These are phyloP conservation scores for Procapra przewalskii DNA, from an alignment of 2,113 vertebrate genomes.

Conservation along the genomic window DNA sequence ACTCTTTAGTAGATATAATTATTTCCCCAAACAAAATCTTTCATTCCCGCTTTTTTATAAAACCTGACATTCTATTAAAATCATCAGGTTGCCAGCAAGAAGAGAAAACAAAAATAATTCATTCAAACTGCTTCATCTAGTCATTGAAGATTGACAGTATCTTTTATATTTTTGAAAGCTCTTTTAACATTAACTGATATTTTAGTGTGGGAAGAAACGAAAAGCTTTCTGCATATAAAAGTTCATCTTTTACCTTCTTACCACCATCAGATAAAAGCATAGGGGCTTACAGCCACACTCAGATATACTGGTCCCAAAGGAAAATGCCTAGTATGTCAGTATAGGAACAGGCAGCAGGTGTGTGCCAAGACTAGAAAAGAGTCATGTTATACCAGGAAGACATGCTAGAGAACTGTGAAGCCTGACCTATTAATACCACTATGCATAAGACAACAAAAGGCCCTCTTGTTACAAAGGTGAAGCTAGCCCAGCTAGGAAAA, in stretches of 20 bases:
- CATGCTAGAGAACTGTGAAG: conserved; percentile 50
- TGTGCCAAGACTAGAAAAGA: conserved; percentile 70
- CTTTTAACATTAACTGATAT: conserved; percentile 82
- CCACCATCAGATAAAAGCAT: conserved; percentile 80
- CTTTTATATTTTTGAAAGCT: conserved; percentile 84
- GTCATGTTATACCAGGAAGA: conserved; percentile 54
- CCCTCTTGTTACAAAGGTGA: conserved; percentile 43
- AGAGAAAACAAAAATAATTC: conserved; percentile 83
- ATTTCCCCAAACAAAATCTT: conserved; percentile 69
- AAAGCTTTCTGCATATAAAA: conserved; percentile 81
- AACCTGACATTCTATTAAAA: conserved; percentile 77
- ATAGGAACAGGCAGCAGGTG: conserved; percentile 72
- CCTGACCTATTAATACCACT: conserved; percentile 46
- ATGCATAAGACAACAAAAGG: conserved; percentile 41
- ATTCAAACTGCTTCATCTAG: conserved; percentile 80
- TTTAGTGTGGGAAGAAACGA: conserved; percentile 80
- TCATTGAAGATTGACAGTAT: conserved; percentile 82
- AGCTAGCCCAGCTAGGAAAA: conserved; percentile 67
- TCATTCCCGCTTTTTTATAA: conserved; percentile 54
- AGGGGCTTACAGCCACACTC: conserved; percentile 75
- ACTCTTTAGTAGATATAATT: conserved; percentile 50
- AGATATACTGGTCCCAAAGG: conserved; percentile 76
- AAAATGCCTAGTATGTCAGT: conserved; percentile 71
- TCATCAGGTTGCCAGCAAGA: conserved; percentile 75
- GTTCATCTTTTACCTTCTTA: conserved; percentile 80